Conservation (phyloP, 2,888 invertebrate species). For the Kuschelorhynchus macadamiae region DNA sequence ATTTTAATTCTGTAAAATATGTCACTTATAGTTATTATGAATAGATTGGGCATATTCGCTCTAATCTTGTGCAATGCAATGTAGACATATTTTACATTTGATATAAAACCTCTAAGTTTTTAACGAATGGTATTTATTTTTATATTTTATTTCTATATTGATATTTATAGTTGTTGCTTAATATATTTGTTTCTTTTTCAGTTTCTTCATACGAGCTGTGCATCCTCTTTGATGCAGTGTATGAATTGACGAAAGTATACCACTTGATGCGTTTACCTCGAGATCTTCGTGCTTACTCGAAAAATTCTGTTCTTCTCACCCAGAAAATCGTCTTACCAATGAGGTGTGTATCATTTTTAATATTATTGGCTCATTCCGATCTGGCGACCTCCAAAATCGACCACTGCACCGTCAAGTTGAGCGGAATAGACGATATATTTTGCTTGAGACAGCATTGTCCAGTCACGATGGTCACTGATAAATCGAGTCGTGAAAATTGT, state of each 20-base stretch:
- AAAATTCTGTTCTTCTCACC: constrained; percentile 56
- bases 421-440: constrained; percentile 59
- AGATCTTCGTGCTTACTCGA: constrained; percentile 59
- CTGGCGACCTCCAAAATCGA: constrained; percentile 57
- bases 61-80: too few species aligned
- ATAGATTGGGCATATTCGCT: too few species aligned
- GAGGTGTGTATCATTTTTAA: constrained; percentile 57
- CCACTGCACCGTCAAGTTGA: constrained; percentile 61
- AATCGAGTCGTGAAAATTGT: background rate
- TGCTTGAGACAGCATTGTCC: constrained; percentile 46
- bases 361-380: constrained; percentile 61
- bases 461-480: background rate
- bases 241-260: constrained; percentile 55
- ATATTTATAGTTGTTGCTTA: too few species aligned
- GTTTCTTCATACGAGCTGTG: constrained; percentile 46
- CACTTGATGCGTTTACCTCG: constrained; percentile 58
- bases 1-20: too few species aligned
- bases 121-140: too few species aligned
- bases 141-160: too few species aligned
- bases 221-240: constrained; percentile 56
- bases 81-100: too few species aligned
- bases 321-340: constrained; percentile 62
- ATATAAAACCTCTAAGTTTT: too few species aligned
- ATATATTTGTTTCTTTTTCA: constrained; percentile 22
- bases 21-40: too few species aligned